Percentiles rank a stretch among this genome's conserved stretches.
phyloP scores from a whole-genome alignment of 2,888 invertebrate genomes.

The Hypomecis punctinalis region DNA sequence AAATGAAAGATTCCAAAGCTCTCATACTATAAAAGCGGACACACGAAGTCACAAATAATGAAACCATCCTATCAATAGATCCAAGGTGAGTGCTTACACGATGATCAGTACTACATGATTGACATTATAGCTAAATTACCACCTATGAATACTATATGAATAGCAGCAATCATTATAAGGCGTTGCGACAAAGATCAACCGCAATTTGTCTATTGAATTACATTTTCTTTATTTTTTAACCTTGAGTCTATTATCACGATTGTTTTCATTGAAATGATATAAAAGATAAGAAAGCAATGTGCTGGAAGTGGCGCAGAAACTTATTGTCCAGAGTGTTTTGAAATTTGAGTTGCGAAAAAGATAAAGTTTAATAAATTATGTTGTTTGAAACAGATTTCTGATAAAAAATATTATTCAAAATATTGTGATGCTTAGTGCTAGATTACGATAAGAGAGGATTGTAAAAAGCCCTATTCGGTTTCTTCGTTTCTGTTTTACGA shows the following conservation, averaged over 20 bases:
- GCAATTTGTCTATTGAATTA: conserved; percentile 62
- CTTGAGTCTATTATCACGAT: conserved; percentile 72
- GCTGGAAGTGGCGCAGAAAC: conserved; percentile 36
- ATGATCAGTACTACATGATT: conserved; percentile 47
- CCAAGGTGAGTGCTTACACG: conserved; percentile 60
- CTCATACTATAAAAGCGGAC: conserved; percentile 18
- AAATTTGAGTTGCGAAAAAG: conserved; percentile 16
- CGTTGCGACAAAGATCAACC: conserved; percentile 52
- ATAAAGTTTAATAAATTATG: conserved; percentile 7
- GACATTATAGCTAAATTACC: conserved; percentile 45
- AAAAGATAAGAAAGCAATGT: conserved; percentile 33
- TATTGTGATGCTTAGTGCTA: not conserved
- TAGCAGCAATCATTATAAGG: conserved; percentile 35
- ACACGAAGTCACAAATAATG: conserved; percentile 28
- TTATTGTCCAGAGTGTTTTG: conserved; percentile 16
- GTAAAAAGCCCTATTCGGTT: no score
- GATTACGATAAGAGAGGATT: no score
- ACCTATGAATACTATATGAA: conserved; percentile 19
- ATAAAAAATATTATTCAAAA: conserved; percentile 10
- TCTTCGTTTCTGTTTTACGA: no score
- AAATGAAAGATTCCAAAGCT: not conserved
- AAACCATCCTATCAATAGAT: conserved; percentile 51
- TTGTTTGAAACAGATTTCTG: conserved; percentile 13
- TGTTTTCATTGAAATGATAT: conserved; percentile 57
- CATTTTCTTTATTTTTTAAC: conserved; percentile 66